phyloP scores from a whole-genome alignment of 2,113 vertebrate genomes.

The Coregonus clupeaformis region DNA sequence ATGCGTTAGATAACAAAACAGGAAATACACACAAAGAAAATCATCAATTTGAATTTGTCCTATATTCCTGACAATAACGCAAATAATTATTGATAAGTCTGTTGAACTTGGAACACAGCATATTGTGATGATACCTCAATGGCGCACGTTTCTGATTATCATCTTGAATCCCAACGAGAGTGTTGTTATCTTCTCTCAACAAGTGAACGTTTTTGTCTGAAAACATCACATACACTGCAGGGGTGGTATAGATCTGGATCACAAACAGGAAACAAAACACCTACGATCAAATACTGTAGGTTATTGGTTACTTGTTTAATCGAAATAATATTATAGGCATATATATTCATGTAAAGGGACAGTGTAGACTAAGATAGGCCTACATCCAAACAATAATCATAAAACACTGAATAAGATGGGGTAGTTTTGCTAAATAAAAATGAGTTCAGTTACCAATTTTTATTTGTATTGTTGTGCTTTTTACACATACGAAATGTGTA shows the following conservation, averaged over 20 bases:
- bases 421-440: background rate
- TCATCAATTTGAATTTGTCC: background rate
- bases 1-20: background rate
- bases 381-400: too few relatives aligned
- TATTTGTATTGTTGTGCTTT: background rate
- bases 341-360: too few relatives aligned
- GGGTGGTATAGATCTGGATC: background rate
- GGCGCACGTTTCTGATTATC: background rate
- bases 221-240: background rate
- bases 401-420: background rate
- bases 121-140: background rate
- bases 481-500: background rate
- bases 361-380: too few relatives aligned
- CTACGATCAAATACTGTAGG: background rate
- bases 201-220: conserved; percentile 14
- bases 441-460: background rate
- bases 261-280: background rate
- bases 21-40: background rate
- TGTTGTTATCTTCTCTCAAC: background rate
- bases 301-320: background rate
- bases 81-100: background rate
- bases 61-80: background rate
- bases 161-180: background rate
- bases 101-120: background rate
- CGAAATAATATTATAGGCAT: too few relatives aligned